Evolutionary conservation across 1,140 invertebrate genomes (phyloP), one percentile per base, ranked within the genome.

Genomic region (Triops longicaudatus): DNA sequence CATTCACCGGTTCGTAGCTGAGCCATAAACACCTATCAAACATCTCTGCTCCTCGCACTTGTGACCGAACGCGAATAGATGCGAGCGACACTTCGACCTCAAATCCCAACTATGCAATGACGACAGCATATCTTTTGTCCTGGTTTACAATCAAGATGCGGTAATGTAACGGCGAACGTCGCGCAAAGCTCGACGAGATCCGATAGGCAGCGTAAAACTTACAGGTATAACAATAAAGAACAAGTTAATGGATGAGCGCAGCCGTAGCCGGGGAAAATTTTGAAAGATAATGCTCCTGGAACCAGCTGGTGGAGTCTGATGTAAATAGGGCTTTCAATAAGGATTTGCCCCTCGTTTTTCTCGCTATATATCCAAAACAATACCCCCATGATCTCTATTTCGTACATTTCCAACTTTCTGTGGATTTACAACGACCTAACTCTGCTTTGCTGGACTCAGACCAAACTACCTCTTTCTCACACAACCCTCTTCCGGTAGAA

Each of bases 181-280:
- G 2, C 31, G 22, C 10, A 63, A 63, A 63, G 0, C 17, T 63
- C 50, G n/a, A 10, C 14, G 50, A 63, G 50, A 22, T 14, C 43
- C 17, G 11, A n/a, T 63, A 63, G 50, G 17, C 22, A 63, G 14
- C 10, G 50, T 22, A 63, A 63, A 14, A 22, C 50, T 63, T 63
- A 14, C 50, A 63, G 50, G 50, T 63, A 63, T 63, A 63, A 22
- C 50, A n/a, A 63, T 63, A 63, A 63, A 63, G 50, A 63, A 63
- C 50, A 17, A 22, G 50, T 63, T 37, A 63, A 63, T 63, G 50
- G 50, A 63, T 63, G 50, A 63, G 50, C 50, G 17, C 50, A 22
- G 50, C 50, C 50, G 50, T 63, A 63, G 50, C 50, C 50, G 6
- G 50, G 50, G n/a, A 22, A 22, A 63, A 63, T 63, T 63, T 22